Evolutionary conservation across 2,888 invertebrate species (phyloP), one percentile per base, ranked within the genome.

Genomic region (Pyrgus malvae): DNA sequence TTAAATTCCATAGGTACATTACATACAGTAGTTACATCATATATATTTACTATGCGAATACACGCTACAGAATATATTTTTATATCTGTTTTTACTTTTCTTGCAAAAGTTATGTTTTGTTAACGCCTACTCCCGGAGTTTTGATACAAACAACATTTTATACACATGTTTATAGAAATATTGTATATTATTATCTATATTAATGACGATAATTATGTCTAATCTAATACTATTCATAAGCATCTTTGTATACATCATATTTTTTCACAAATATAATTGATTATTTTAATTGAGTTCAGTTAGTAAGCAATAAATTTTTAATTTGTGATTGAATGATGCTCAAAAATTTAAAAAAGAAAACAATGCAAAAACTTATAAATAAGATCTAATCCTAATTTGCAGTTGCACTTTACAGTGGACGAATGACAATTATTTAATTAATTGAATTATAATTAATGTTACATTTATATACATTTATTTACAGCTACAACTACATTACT

Each of bases 1-100:
- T 68, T 67, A 57, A 80, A 79, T 80, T 80, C 79, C 80, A 59
- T 73, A 70, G 68, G 72, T 78, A 81, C 79, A 80, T 81, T 83
- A 82, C 77, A 81, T 40, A 40, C 40, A 54, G 27, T 38, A 8
- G 29, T 25, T 29, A 17, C 38, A 40, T 40, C 21, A 11, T 41
- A n/a, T n/a, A n/a, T n/a, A n/a, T n/a, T n/a, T n/a, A n/a, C n/a
- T n/a, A n/a, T n/a, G n/a, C n/a, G n/a, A n/a, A n/a, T n/a, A n/a
- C n/a, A n/a, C 38, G 19, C 17, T 21, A 17, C 5, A 6, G n/a
- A n/a, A 17, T 38, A 41, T 2, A 12, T 12, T 12, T 31, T 35
- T 42, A 19, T 25, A 33, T 9, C 37, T 37, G 23, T 33, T 38
- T 38, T 14, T 29, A n/a, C 11, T 16, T 31, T 6, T 19, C 25